Conservation (phyloP, 2,888 invertebrate species). For the Heliconius erato region DNA sequence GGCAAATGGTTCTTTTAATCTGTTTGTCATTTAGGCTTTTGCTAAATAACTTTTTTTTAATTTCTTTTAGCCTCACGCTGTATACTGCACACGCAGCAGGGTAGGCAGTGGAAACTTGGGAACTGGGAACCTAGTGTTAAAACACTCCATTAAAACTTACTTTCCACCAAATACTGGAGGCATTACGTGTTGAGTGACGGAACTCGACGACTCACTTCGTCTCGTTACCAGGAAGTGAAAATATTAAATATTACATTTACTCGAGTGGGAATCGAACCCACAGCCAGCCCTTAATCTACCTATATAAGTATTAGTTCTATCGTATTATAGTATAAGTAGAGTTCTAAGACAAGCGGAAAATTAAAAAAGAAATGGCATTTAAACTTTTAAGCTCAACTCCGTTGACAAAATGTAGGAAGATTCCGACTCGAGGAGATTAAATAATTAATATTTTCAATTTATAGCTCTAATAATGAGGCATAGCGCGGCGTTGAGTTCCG, state of each 20-base stretch:
- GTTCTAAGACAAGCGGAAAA: too few species aligned
- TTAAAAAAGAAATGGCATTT: too few species aligned
- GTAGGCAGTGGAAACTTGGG: not conserved
- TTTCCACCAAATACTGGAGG: not conserved
- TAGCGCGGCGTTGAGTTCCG: too few species aligned
- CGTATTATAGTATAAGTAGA: too few species aligned
- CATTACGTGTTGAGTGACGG: not conserved
- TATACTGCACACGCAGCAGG: not conserved
- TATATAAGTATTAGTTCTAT: too few species aligned
- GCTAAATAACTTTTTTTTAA: not conserved
- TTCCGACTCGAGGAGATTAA: too few species aligned
- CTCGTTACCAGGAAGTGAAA: not conserved
- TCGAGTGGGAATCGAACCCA: not conserved
- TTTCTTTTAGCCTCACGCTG: not conserved
- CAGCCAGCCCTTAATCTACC: too few species aligned
- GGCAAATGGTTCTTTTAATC: not conserved
- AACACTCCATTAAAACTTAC: not conserved
- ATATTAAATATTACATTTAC: not conserved
- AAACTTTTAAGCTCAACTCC: too few species aligned
- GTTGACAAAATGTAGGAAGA: too few species aligned
- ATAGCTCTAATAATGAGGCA: too few species aligned
- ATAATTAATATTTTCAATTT: too few species aligned
- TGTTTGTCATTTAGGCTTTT: not conserved
- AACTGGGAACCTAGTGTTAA: not conserved
- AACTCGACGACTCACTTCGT: not conserved